phyloP scores from a whole-genome alignment of 37 sponge, comb jelly and placozoan genomes.

The Petrosia ficiformis region DNA sequence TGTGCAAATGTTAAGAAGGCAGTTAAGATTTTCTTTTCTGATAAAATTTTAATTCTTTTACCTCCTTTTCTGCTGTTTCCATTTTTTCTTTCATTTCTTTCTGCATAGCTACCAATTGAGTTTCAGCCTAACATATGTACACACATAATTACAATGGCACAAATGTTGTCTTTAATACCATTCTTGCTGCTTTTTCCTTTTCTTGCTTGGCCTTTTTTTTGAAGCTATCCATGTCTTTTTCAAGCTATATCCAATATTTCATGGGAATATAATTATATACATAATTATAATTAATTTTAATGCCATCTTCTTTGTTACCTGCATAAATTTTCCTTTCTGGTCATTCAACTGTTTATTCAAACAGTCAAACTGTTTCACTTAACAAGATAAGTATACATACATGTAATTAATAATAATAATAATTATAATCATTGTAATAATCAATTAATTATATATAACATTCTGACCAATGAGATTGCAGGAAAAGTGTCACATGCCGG shows the following conservation, averaged over 20 bases:
- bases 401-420: no score
- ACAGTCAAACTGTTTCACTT: constrained; percentile 33
- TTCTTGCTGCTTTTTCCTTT: constrained; percentile 34
- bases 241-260: constrained; percentile 25
- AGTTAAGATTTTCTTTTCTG: neutral
- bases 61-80: constrained; percentile 41
- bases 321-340: constrained; percentile 38
- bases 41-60: constrained; percentile 23
- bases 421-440: no score
- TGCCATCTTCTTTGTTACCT: no score
- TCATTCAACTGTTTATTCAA: constrained; percentile 28
- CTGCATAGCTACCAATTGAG: constrained; percentile 41
- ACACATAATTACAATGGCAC: neutral
- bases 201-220: constrained; percentile 53
- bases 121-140: constrained; percentile 30
- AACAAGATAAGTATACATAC: neutral
- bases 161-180: constrained; percentile 27
- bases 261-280: no score
- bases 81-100: constrained; percentile 59
- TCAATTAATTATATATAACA: no score
- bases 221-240: constrained; percentile 42
- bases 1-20: neutral
- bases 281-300: no score
- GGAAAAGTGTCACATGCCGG: no score
- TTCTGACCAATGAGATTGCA: no score